Percentiles rank a stretch among this genome's conserved stretches.
These are phyloP conservation scores for Microctonus brassicae DNA, from an alignment of 2,888 invertebrate species.

Conservation along the genomic window DNA sequence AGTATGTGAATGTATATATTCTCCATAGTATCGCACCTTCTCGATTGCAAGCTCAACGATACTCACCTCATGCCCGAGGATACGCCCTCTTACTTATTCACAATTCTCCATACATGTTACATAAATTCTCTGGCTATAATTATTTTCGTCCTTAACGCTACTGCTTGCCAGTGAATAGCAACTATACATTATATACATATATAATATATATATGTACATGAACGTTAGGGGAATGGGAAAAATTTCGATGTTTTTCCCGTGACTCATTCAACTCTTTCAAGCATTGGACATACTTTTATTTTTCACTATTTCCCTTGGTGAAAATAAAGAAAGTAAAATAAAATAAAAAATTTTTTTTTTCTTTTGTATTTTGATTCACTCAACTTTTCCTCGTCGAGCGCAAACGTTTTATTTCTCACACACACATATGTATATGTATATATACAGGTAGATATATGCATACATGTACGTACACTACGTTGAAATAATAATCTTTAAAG, in stretches of 20 bases:
- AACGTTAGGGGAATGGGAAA: background rate
- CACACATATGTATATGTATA: background rate
- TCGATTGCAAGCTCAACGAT: slow-evolving; percentile 19
- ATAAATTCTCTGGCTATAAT: slow-evolving; percentile 14
- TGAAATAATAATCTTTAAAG: slow-evolving; percentile 13
- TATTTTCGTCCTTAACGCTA: slow-evolving; percentile 20
- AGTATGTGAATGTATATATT: background rate
- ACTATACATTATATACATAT: no score
- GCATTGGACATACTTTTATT: background rate
- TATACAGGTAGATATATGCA: background rate
- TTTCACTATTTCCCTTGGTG: background rate
- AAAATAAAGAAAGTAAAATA: background rate
- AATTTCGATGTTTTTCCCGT: slow-evolving; percentile 12
- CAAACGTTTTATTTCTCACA: background rate
- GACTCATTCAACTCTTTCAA: slow-evolving; percentile 9
- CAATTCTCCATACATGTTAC: no score
- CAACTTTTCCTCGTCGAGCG: background rate
- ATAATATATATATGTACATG: no score
- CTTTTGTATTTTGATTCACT: background rate
- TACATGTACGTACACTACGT: no score
- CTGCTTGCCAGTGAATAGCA: slow-evolving; percentile 18
- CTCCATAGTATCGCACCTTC: slow-evolving; percentile 5
- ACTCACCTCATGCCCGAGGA: background rate
- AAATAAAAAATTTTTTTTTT: no score
- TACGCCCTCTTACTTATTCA: background rate